Percentiles rank a stretch among this genome's conserved stretches.
phyloP scores from a whole-genome alignment of 2,797 vertebrate species.

The Echiichthys vipera region DNA sequence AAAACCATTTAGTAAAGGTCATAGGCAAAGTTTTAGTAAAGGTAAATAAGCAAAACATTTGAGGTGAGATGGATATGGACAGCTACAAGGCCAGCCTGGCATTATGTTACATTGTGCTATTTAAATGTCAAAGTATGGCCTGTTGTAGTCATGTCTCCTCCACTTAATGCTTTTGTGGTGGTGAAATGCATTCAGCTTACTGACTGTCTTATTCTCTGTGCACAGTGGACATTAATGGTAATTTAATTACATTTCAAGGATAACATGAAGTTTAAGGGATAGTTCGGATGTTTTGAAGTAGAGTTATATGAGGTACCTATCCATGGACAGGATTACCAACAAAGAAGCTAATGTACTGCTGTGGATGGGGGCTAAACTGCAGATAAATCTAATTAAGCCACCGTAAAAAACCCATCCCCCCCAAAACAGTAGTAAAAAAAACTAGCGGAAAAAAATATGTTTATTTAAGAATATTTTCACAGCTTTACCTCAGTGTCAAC shows the following conservation, averaged over 20 bases:
- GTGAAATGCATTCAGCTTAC: neutral
- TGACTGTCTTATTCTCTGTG: neutral
- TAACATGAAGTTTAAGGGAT: neutral
- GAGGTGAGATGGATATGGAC: conserved; percentile 3
- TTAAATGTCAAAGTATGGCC: conserved; percentile 45
- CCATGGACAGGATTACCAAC: no score
- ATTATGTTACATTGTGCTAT: neutral
- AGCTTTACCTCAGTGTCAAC: no score
- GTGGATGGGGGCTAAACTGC: no score
- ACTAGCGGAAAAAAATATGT: no score
- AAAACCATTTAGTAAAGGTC: conserved; percentile 20
- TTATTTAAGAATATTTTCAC: no score
- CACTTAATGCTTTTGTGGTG: neutral
- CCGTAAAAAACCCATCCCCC: no score
- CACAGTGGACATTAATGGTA: neutral
- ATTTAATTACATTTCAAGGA: neutral
- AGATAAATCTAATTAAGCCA: no score
- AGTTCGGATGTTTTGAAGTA: no score
- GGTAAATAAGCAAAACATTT: conserved; percentile 10
- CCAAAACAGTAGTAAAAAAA: no score
- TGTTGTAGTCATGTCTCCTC: conserved; percentile 5
- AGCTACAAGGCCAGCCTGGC: conserved; percentile 1
- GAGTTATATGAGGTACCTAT: no score
- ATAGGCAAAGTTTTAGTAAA: neutral
- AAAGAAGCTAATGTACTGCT: no score